Evolutionary conservation across 2,888 invertebrate genomes (phyloP).

Genomic region (Leptinotarsa haldemani): DNA sequence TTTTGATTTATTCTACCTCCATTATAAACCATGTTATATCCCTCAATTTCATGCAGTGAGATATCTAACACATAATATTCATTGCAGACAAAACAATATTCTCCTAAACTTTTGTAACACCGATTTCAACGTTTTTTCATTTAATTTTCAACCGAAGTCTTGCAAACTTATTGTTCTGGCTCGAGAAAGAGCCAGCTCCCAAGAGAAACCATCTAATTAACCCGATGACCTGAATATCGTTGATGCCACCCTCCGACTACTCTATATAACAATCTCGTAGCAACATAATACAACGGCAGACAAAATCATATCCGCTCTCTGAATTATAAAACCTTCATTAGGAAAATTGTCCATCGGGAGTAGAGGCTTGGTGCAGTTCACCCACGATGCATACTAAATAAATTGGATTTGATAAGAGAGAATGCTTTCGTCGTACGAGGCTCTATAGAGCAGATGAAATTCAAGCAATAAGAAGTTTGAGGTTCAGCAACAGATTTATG

Average conservation of each 20-base stretch:
- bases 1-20: too few relatives aligned
- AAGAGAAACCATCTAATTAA: slow-evolving; percentile 8
- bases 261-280: slow-evolving; percentile 3
- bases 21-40: too few relatives aligned
- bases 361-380: slow-evolving; percentile 29
- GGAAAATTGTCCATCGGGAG: slow-evolving; percentile 44
- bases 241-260: slow-evolving; percentile 16
- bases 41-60: too few relatives aligned
- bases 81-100: too few relatives aligned
- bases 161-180: not conserved
- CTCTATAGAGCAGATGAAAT: slow-evolving; percentile 28
- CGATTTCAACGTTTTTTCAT: too few relatives aligned
- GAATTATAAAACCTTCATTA: slow-evolving; percentile 48
- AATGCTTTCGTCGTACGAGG: slow-evolving; percentile 16
- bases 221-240: slow-evolving; percentile 7
- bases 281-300: slow-evolving; percentile 27
- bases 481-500: slow-evolving; percentile 54
- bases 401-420: slow-evolving; percentile 44
- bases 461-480: slow-evolving; percentile 51
- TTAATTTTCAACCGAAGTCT: too few relatives aligned
- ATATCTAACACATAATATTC: too few relatives aligned
- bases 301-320: slow-evolving; percentile 42
- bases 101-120: too few relatives aligned
- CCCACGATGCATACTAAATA: slow-evolving; percentile 43
- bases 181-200: not conserved